Conservation (phyloP, 2,888 invertebrate species). For the Reticulitermes lucifugus region DNA sequence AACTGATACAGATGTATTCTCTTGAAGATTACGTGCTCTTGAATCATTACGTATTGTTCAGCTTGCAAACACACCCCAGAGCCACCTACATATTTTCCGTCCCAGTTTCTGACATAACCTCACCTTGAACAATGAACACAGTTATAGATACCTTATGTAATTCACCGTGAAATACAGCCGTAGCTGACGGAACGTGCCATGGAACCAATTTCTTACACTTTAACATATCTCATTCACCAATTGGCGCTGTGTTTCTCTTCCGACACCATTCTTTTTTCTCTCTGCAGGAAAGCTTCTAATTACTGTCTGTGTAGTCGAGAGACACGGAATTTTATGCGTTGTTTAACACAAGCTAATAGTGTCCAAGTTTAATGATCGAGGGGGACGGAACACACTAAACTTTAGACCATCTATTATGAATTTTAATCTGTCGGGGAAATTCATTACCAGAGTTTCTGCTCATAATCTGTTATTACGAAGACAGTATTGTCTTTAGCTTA, state of each 20-base stretch:
- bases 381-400: not conserved
- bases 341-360: slow-evolving; percentile 28
- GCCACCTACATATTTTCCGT: not conserved
- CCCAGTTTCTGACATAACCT: slow-evolving; percentile 4
- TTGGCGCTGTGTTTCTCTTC: not conserved
- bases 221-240: not conserved
- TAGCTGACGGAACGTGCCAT: slow-evolving; percentile 31
- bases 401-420: not conserved
- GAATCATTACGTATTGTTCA: not conserved
- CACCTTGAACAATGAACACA: not conserved
- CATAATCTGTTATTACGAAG: too few relatives aligned
- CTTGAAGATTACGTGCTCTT: too few relatives aligned
- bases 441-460: too few relatives aligned
- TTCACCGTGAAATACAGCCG: slow-evolving; percentile 38
- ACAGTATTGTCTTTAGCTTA: too few relatives aligned
- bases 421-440: too few relatives aligned
- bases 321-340: slow-evolving; percentile 10
- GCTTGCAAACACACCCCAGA: not conserved
- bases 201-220: not conserved
- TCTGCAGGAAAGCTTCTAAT: not conserved
- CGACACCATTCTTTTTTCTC: not conserved
- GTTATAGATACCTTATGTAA: slow-evolving; percentile 37
- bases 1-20: too few relatives aligned
- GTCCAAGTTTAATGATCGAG: slow-evolving; percentile 24
- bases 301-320: slow-evolving; percentile 14